A percentile compares a stretch with the other conserved stretches of the same genome.
phyloP scores from a whole-genome alignment of 2,797 vertebrate genomes.

The Enteromius afrohamiltoni region DNA sequence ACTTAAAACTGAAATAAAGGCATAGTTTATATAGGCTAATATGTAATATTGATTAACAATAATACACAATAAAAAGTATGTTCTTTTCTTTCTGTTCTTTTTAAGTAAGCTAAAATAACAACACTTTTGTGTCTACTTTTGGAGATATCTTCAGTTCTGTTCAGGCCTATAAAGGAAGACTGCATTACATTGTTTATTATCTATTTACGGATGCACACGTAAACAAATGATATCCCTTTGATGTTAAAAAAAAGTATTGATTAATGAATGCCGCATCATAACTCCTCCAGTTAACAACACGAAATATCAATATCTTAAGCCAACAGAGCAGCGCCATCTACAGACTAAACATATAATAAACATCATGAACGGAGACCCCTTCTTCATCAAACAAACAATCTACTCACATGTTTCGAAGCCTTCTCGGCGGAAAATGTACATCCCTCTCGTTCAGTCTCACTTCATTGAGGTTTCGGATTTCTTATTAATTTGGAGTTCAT shows the following conservation, averaged over 20 bases:
- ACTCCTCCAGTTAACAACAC: neutral
- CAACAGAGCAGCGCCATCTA: constrained; percentile 20
- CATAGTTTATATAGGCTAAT: too few species aligned
- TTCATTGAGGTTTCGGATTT: neutral
- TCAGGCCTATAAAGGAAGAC: neutral
- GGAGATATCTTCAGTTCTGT: neutral
- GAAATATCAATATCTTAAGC: neutral
- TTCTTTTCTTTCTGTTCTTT: too few species aligned
- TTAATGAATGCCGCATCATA: neutral
- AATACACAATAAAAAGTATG: too few species aligned
- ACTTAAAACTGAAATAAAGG: too few species aligned
- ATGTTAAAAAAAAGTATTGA: neutral
- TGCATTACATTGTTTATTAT: neutral
- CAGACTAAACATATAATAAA: neutral
- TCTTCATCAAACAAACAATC: neutral
- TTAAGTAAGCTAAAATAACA: too few species aligned
- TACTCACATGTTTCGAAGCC: neutral
- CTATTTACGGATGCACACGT: neutral
- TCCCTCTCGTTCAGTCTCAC: neutral
- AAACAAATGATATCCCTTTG: neutral
- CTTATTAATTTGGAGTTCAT: neutral
- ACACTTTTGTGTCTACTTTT: neutral
- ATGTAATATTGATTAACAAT: too few species aligned
- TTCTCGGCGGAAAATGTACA: neutral
- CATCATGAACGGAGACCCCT: neutral